phyloP scores from a whole-genome alignment of 2,797 vertebrate species.

The Onychomys arenicola region DNA sequence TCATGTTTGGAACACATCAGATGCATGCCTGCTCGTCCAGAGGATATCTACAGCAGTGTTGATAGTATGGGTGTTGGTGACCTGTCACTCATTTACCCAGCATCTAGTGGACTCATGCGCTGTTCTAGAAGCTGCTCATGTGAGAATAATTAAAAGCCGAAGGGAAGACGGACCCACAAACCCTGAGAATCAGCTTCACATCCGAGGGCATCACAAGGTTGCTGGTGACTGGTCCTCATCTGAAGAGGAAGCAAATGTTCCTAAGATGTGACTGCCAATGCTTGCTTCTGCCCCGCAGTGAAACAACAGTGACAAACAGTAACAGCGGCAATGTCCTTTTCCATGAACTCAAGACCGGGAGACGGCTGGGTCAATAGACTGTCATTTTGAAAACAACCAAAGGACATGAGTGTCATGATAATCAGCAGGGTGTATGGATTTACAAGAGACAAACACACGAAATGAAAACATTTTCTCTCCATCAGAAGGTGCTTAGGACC shows the following conservation, averaged over 20 bases:
- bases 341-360: conserved; percentile 4
- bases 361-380: conserved; percentile 59
- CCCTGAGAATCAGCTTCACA: neutral
- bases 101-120: neutral
- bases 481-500: neutral
- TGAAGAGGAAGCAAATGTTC: neutral
- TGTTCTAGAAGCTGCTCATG: neutral
- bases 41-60: neutral
- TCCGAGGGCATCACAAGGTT: neutral
- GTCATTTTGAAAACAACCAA: conserved; percentile 55
- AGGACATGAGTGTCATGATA: conserved; percentile 21
- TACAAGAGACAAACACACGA: conserved; percentile 29
- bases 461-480: conserved; percentile 48
- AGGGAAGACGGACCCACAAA: neutral
- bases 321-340: neutral
- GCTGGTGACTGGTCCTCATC: neutral
- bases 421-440: neutral
- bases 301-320: neutral
- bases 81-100: neutral
- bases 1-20: neutral
- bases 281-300: neutral
- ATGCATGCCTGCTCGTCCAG: neutral
- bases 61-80: neutral
- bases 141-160: neutral
- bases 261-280: neutral